Evolutionary conservation across 2,888 invertebrate species (phyloP).

Genomic region (Pelosia muscerda): DNA sequence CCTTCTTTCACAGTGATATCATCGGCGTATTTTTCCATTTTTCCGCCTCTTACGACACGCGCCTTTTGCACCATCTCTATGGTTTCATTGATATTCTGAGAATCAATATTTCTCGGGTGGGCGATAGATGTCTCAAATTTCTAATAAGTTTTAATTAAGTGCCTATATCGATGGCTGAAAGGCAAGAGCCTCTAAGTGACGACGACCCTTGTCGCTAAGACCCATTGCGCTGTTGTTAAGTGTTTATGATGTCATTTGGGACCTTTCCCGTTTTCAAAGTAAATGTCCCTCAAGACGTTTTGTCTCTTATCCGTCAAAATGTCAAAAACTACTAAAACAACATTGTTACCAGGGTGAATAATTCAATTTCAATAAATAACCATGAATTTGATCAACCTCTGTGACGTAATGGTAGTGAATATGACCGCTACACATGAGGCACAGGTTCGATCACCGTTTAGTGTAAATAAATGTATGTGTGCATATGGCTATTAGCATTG

Average conservation of each 20-base stretch:
- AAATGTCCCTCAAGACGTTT: neutral
- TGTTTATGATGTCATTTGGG: neutral
- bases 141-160: neutral
- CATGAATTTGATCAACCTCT: no score
- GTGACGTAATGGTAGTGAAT: no score
- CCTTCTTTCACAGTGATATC: no score
- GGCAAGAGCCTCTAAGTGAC: neutral
- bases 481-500: no score
- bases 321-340: neutral
- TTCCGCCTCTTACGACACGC: no score
- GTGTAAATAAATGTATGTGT: no score
- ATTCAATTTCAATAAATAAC: no score
- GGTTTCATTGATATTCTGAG: neutral
- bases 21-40: no score
- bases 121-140: neutral
- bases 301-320: neutral
- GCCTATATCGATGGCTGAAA: slow-evolving; percentile 1
- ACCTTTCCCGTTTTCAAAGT: neutral
- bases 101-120: neutral
- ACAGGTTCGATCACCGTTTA: no score
- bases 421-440: no score
- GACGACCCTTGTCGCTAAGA: neutral
- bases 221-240: neutral
- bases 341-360: neutral
- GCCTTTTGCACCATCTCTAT: neutral